phyloP scores from a whole-genome alignment of 2,888 invertebrate genomes.

The Prenolepis imparis region DNA sequence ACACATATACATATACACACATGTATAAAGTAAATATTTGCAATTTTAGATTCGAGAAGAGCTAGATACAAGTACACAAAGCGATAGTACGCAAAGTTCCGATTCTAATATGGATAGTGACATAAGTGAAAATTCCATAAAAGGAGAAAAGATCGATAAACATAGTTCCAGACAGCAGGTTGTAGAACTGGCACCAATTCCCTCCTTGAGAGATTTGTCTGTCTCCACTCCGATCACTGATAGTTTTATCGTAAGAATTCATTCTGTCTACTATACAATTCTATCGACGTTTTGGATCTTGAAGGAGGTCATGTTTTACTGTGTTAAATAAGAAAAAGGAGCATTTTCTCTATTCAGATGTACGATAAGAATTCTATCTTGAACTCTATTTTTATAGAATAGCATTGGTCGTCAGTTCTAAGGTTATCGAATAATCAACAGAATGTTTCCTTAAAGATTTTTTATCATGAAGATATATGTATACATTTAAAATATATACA shows the following conservation, averaged over 20 bases:
- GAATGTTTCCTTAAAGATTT: not conserved
- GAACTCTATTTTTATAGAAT: not conserved
- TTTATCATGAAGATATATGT: not conserved
- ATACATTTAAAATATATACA: not conserved
- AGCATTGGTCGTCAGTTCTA: not conserved
- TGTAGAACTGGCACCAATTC: constrained; percentile 64
- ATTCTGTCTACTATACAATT: not conserved
- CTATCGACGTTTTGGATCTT: constrained; percentile 9
- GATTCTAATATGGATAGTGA: constrained; percentile 14
- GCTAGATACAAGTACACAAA: constrained; percentile 16
- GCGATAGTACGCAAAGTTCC: constrained; percentile 1
- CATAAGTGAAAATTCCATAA: not conserved
- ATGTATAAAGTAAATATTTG: not conserved
- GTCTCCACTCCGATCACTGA: not conserved
- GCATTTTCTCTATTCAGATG: not conserved
- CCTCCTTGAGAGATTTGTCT: constrained; percentile 60
- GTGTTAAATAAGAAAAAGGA: not conserved
- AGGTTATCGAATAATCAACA: constrained; percentile 22
- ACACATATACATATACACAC: not conserved
- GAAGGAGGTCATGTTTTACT: not conserved
- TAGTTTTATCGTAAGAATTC: constrained; percentile 43
- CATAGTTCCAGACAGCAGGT: constrained; percentile 1
- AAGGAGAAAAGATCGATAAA: not conserved
- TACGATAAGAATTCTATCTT: not conserved
- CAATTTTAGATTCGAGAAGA: constrained; percentile 52